Base-by-base conservation (phyloP, 2,797 vertebrate species). In the Spinibarbus caldwelli region DNA sequence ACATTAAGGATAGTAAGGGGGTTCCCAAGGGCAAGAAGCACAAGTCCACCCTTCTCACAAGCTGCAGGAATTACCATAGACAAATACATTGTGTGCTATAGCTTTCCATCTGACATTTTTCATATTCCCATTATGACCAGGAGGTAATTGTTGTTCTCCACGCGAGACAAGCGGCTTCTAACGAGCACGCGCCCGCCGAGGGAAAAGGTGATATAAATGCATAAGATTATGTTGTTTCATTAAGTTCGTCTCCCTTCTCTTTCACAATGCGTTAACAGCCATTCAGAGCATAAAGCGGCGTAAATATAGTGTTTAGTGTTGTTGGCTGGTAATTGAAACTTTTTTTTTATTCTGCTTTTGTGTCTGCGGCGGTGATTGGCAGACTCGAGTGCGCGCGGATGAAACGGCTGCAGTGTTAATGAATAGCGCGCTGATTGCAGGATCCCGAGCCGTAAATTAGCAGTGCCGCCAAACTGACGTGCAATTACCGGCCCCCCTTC, bases 381-480 rank as follows among this genome's bases (percentile, higher is more conserved):
- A 99, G 95, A 93, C 95, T 96, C 95, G 96, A 99, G 98, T 97
- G 97, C 96, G 95, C 96, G 96, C 96, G 96, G 97, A 97, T 97
- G 96, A 97, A 97, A 97, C 96, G 97, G 97, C 97, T 97, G 96
- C 97, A 95, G 96, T 95, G 93, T 96, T 99, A 99, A 99, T 99
- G 98, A 99, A 99, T 99, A 99, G 98, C 96, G 95, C 95, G 93
- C 97, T 99, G 98, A 99, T 99, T 99, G 97, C 98, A 98, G 97
- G 97, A 99, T 98, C 97, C 97, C 96, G 93, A 99, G 97, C 97
- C 96, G 97, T 96, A 98, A 99, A 99, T 99, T 99, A 97, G 95
- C 91, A 93, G 97, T 96, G 85, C 97, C 96, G 97, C 97, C 97
- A 97, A 96, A 96, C 96, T 97, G 97, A 97, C 91, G 96, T 96